Conservation (phyloP, 2,797 vertebrate genomes). For the Anomalospiza imberbis region DNA sequence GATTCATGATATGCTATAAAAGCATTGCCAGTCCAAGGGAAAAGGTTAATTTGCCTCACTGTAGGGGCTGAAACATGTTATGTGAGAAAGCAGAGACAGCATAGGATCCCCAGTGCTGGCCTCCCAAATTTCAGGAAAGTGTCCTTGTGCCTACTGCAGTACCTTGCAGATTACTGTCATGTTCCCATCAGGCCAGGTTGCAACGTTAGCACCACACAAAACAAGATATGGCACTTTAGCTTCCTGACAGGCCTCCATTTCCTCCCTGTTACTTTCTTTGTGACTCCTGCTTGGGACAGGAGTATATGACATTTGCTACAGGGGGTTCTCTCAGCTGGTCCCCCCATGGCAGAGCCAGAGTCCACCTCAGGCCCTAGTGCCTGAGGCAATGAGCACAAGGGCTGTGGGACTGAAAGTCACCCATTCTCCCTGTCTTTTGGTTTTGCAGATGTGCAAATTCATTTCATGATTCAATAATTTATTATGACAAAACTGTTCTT, state of each 20-base stretch:
- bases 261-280: background rate
- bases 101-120: background rate
- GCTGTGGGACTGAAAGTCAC: background rate
- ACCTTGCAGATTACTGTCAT: background rate
- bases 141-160: background rate
- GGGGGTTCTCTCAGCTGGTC: background rate
- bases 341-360: background rate
- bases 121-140: background rate
- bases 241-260: background rate
- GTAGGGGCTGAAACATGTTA: background rate
- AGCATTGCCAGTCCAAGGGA: background rate
- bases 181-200: background rate
- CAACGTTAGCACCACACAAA: background rate
- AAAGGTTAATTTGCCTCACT: background rate
- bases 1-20: background rate
- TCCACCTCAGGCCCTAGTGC: background rate
- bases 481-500: background rate
- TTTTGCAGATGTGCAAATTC: background rate
- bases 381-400: background rate
- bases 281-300: fast-evolving
- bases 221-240: background rate
- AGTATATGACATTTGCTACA: background rate
- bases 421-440: background rate
- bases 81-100: background rate
- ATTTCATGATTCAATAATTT: background rate